Evolutionary conservation across 2,888 invertebrate species (phyloP).

Genomic region (Eristalis tenax): DNA sequence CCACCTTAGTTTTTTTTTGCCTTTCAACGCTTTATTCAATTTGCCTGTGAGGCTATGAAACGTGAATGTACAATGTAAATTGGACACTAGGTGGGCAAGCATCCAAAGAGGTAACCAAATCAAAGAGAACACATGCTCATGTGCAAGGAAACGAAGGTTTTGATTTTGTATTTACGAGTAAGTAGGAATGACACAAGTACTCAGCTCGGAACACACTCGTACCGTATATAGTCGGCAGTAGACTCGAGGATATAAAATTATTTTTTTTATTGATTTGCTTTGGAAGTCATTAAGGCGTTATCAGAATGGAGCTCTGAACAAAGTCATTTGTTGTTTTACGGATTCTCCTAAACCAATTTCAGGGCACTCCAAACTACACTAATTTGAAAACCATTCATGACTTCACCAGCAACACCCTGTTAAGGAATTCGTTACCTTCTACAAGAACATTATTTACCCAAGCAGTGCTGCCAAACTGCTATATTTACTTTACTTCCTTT

Average conservation of each 20-base stretch:
- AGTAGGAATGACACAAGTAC: no score
- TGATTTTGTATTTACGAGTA: not conserved
- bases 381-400: not conserved
- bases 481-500: not conserved
- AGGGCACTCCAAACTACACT: not conserved
- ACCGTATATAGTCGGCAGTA: no score
- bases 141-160: not conserved
- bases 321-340: no score
- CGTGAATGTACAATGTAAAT: not conserved
- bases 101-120: not conserved
- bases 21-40: not conserved
- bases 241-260: no score
- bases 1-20: conserved; percentile 20
- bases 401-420: not conserved
- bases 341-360: not conserved
- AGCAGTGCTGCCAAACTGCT: conserved; percentile 19
- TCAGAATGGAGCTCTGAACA: no score
- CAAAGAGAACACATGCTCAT: not conserved
- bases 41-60: not conserved
- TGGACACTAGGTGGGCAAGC: not conserved
- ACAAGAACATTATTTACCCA: conserved; percentile 8
- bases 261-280: no score
- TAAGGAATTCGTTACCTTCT: not conserved
- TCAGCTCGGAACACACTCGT: no score
- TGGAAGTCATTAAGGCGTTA: no score